phyloP scores from a whole-genome alignment of 2,113 vertebrate species.

The Laticauda laticaudata region DNA sequence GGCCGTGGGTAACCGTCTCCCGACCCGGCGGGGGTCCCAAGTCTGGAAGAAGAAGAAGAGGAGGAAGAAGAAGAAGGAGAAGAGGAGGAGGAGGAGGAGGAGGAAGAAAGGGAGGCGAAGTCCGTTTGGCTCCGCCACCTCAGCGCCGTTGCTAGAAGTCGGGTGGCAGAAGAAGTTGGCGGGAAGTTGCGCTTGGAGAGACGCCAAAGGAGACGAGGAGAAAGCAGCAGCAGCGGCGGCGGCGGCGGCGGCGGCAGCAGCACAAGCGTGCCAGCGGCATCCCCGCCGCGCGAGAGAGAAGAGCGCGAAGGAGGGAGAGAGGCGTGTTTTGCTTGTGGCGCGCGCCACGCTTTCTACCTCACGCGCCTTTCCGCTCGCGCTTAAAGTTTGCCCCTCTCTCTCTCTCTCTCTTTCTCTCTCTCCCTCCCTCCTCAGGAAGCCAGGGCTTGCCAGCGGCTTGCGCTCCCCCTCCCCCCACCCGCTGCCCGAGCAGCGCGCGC shows the following conservation, averaged over 20 bases:
- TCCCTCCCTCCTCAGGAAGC: neutral
- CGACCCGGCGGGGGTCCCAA: neutral
- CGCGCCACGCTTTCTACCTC: constrained; percentile 3
- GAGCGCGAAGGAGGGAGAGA: neutral
- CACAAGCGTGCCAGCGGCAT: constrained; percentile 29
- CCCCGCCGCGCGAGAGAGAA: constrained; percentile 13
- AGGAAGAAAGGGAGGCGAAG: neutral
- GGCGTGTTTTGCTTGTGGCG: constrained; percentile 17
- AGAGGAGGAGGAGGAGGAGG: too few relatives aligned
- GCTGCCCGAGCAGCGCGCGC: neutral
- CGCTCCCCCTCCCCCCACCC: neutral
- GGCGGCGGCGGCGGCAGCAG: neutral
- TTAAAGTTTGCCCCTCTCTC: neutral
- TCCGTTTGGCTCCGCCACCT: neutral
- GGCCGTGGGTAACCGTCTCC: neutral
- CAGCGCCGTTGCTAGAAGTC: neutral
- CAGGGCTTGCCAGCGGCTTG: too few relatives aligned
- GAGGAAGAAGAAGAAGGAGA: neutral
- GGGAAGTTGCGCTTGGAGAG: constrained; percentile 34
- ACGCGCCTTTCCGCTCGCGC: neutral
- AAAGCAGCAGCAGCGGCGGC: neutral
- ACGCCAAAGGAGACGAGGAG: neutral
- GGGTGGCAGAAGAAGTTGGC: constrained; percentile 4
- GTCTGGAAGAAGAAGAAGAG: neutral
- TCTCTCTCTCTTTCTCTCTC: neutral